Evolutionary conservation across 2,888 invertebrate genomes (phyloP).

Genomic region (Ichneumoninae sp.): DNA sequence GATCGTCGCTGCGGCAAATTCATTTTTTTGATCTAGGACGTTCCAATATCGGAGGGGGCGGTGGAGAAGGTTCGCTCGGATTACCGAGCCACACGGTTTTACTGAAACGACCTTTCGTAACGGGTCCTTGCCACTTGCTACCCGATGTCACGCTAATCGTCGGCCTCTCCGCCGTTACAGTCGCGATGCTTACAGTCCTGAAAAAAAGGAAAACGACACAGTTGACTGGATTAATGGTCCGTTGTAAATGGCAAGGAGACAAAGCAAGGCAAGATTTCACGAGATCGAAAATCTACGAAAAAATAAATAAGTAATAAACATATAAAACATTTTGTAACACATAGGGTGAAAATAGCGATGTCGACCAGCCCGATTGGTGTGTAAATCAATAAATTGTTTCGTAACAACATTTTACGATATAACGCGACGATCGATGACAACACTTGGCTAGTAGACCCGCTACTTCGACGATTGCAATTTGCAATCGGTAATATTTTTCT

Average conservation of each 20-base stretch:
- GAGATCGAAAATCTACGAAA: constrained; percentile 16
- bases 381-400: no score
- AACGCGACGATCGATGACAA: neutral
- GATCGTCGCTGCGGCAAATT: constrained; percentile 31
- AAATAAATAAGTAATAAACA: neutral
- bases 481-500: neutral
- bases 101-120: constrained; percentile 82
- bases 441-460: neutral
- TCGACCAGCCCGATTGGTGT: no score
- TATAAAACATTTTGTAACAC: no score
- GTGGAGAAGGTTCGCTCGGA: constrained; percentile 78
- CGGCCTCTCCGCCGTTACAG: constrained; percentile 77
- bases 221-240: constrained; percentile 12
- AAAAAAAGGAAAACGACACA: constrained; percentile 71
- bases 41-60: constrained; percentile 77
- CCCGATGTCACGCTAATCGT: constrained; percentile 66
- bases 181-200: constrained; percentile 78
- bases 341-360: no score
- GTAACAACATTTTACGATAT: neutral
- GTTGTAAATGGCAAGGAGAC: neutral
- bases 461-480: neutral
- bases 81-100: constrained; percentile 81
- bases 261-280: constrained; percentile 30
- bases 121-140: constrained; percentile 82
- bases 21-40: constrained; percentile 77